Conservation (phyloP, 2,888 invertebrate species). For the Odontothrips loti region DNA sequence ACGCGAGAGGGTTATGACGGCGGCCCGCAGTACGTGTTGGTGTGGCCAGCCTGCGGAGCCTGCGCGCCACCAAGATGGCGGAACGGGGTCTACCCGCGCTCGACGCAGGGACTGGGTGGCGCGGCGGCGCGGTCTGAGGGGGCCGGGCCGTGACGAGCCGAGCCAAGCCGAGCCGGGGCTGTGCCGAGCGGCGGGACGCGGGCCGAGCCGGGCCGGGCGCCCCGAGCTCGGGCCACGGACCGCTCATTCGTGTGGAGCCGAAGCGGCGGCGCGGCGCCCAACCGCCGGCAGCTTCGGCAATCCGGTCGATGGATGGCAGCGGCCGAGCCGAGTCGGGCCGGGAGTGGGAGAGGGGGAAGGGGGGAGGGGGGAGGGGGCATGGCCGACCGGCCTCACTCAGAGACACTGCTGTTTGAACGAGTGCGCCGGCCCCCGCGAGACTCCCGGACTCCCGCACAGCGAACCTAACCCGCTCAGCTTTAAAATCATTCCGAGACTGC, state of each 20-base stretch:
- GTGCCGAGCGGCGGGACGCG: background rate
- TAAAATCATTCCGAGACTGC: too few relatives aligned
- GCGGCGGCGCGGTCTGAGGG: background rate
- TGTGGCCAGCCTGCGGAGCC: background rate
- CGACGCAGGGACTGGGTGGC: constrained; percentile 2
- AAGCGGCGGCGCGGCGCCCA: background rate
- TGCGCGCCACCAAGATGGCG: constrained; percentile 3
- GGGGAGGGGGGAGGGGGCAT: background rate
- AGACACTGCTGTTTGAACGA: too few relatives aligned
- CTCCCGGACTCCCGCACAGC: too few relatives aligned
- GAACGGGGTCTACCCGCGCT: background rate
- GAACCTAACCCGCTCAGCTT: too few relatives aligned
- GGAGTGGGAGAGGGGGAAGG: background rate
- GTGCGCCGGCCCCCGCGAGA: too few relatives aligned
- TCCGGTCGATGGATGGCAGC: background rate
- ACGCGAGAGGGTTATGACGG: constrained; percentile 10
- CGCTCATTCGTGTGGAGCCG: background rate
- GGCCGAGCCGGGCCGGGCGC: background rate
- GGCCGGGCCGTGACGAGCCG: background rate
- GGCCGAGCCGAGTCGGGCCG: background rate
- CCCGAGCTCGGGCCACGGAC: background rate
- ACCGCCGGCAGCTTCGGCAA: background rate
- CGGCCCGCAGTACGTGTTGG: background rate
- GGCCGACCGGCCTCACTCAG: too few relatives aligned
- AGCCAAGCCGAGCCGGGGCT: background rate